Conservation (phyloP, 2,888 invertebrate genomes). For the Eudemis profundana region DNA sequence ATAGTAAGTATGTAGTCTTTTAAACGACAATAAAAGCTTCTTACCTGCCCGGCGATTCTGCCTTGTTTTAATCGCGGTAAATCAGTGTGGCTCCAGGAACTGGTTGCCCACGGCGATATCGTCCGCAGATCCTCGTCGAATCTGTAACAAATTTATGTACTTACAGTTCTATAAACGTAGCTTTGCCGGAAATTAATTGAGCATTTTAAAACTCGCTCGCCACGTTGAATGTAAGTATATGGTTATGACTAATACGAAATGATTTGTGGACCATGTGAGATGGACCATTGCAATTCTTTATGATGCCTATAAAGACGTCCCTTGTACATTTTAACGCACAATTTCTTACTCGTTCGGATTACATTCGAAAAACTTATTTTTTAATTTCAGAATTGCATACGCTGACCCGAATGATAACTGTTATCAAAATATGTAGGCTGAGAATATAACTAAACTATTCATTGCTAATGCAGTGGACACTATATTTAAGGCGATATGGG, state of each 20-base stretch:
- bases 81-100: conserved; percentile 92
- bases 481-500: too few species aligned
- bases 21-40: conserved; percentile 27
- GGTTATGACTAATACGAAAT: background rate
- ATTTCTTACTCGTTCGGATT: too few species aligned
- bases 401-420: too few species aligned
- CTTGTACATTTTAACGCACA: too few species aligned
- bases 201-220: background rate
- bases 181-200: background rate
- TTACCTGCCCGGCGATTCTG: conserved; percentile 90
- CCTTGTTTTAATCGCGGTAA: conserved; percentile 89
- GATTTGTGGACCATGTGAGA: too few species aligned
- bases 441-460: too few species aligned
- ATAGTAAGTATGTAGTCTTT: background rate
- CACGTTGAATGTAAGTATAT: background rate
- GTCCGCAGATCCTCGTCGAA: conserved; percentile 88
- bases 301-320: too few species aligned
- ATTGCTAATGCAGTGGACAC: too few species aligned
- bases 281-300: too few species aligned
- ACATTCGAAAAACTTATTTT: too few species aligned
- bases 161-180: background rate
- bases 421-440: too few species aligned
- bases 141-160: conserved; percentile 58
- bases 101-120: conserved; percentile 90
- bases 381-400: too few species aligned